phyloP scores from a whole-genome alignment of 2,888 invertebrate genomes.

The Bimastos eiseni region DNA sequence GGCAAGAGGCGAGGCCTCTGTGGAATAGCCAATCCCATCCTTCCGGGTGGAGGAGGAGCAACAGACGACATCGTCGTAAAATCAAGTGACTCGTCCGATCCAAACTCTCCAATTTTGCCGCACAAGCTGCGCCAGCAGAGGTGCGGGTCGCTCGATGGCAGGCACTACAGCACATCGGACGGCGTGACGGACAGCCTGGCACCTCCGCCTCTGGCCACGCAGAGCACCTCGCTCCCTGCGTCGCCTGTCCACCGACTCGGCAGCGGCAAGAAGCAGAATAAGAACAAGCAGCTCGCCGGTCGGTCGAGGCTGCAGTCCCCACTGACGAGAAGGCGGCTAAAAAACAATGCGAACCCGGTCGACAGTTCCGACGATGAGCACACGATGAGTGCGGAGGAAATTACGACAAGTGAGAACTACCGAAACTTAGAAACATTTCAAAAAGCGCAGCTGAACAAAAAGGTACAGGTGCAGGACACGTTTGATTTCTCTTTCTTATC shows the following conservation, averaged over 20 bases:
- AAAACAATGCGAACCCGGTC: slow-evolving; percentile 33
- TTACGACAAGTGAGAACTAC: slow-evolving; percentile 49
- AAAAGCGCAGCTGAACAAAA: slow-evolving; percentile 58
- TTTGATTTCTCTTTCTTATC: slow-evolving; percentile 14
- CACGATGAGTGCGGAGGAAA: slow-evolving; percentile 31
- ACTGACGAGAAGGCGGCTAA: slow-evolving; percentile 47
- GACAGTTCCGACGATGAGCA: slow-evolving; percentile 53
- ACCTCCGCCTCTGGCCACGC: neutral
- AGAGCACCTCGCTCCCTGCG: slow-evolving; percentile 56
- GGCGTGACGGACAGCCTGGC: neutral
- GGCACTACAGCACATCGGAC: neutral
- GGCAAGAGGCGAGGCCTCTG: slow-evolving; percentile 30
- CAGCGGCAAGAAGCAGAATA: slow-evolving; percentile 19
- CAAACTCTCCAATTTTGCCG: slow-evolving; percentile 34
- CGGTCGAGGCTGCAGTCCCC: slow-evolving; percentile 49
- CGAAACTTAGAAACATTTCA: slow-evolving; percentile 59
- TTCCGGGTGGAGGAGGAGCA: neutral
- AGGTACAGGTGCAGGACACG: slow-evolving; percentile 47
- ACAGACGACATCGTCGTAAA: neutral
- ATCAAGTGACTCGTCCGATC: slow-evolving; percentile 37
- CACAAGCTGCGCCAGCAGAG: slow-evolving; percentile 24
- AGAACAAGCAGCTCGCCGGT: slow-evolving; percentile 39
- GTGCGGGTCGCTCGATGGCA: slow-evolving; percentile 27
- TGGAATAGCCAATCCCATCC: slow-evolving; percentile 5
- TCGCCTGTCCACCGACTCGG: slow-evolving; percentile 54